These are phyloP conservation scores for Daktulosphaira vitifoliae DNA, from an alignment of 1,140 invertebrate genomes.

Conservation along the genomic window DNA sequence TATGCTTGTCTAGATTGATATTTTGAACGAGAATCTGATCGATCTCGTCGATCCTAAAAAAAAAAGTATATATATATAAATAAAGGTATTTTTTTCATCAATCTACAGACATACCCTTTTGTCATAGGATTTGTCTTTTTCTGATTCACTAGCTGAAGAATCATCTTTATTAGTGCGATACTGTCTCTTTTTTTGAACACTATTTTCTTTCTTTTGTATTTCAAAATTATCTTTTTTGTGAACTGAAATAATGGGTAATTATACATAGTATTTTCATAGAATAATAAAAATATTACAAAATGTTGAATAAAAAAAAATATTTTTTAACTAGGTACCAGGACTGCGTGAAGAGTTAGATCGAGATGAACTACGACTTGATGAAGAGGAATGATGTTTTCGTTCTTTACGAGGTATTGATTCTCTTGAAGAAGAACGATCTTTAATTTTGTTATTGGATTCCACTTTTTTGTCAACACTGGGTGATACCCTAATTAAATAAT, in stretches of 20 bases:
- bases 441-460: conserved; percentile 17
- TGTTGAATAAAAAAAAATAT: not conserved
- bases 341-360: conserved; percentile 14
- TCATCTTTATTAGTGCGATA: conserved; percentile 76
- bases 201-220: conserved; percentile 64
- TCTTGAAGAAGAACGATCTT: conserved; percentile 18
- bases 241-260: not conserved
- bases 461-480: not conserved
- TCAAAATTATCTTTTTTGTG: conserved; percentile 58
- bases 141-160: conserved; percentile 54
- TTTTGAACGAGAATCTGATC: conserved; percentile 37
- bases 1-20: conserved; percentile 43
- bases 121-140: conserved; percentile 38
- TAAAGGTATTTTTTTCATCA: not conserved
- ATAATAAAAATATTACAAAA: not conserved
- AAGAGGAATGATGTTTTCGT: conserved; percentile 8
- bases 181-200: conserved; percentile 70
- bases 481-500: not conserved
- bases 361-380: conserved; percentile 28
- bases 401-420: conserved; percentile 7
- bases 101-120: conserved; percentile 30
- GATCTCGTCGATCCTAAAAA: conserved; percentile 26
- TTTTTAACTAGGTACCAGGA: not conserved
- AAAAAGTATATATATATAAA: too few relatives aligned
- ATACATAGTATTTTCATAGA: not conserved